Evolutionary conservation across 2,888 invertebrate species (phyloP).

Genomic region (Melikaiella ostensackeni): DNA sequence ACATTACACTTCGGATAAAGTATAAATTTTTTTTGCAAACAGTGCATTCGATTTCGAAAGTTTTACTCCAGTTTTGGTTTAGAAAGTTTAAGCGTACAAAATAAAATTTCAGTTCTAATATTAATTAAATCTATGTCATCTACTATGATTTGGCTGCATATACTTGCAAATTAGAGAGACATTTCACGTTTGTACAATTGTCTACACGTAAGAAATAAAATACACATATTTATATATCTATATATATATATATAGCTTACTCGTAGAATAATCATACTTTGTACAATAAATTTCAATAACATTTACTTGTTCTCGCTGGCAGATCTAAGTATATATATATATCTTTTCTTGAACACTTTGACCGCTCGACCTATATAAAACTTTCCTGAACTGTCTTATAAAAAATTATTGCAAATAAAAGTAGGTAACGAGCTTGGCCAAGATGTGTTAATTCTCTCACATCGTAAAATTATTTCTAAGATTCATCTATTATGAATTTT

Average conservation of each 20-base stretch:
- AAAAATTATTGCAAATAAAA: slow-evolving; percentile 35
- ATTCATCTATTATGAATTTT: slow-evolving; percentile 22
- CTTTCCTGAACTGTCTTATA: slow-evolving; percentile 11
- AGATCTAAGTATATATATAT: slow-evolving; percentile 27
- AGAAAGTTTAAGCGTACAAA: not conserved
- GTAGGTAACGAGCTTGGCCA: slow-evolving; percentile 10
- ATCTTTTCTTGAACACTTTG: slow-evolving; percentile 14
- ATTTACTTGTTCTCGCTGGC: slow-evolving; percentile 29
- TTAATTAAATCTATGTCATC: slow-evolving; percentile 4
- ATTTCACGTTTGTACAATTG: slow-evolving; percentile 27
- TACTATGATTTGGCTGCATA: slow-evolving; percentile 18
- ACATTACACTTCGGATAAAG: not conserved
- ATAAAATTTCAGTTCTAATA: not conserved
- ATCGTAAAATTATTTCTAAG: slow-evolving; percentile 18
- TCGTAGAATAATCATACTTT: slow-evolving; percentile 42
- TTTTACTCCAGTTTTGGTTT: not conserved
- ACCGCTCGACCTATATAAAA: slow-evolving; percentile 10
- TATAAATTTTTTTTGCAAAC: not conserved
- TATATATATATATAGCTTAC: not conserved
- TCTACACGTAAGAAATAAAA: slow-evolving; percentile 34
- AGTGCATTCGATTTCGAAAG: not conserved
- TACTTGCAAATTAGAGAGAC: slow-evolving; percentile 17
- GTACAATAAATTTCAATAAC: slow-evolving; percentile 44
- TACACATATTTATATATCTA: not conserved
- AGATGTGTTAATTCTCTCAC: not conserved